Conservation (phyloP, 64 coral and sea anemone genomes). For the Cladopsammia gracilis region DNA sequence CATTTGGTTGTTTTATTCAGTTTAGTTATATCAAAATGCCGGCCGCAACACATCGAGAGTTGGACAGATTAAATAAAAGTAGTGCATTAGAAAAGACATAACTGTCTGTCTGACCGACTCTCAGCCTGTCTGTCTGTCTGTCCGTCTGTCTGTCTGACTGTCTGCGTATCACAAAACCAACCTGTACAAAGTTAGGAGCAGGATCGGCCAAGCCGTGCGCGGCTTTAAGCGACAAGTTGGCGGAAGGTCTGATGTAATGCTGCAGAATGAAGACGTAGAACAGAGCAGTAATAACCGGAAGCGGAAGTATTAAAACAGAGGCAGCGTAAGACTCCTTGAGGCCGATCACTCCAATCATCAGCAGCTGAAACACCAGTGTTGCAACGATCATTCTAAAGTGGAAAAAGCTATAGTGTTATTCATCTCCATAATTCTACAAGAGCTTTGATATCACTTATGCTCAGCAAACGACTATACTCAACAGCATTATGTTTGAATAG, state of each 20-base stretch:
- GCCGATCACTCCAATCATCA: conserved; percentile 86
- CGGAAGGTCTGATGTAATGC: conserved; percentile 31
- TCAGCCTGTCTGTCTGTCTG: no score
- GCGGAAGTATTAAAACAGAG: conserved; percentile 66
- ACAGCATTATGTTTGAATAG: no score
- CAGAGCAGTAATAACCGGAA: conserved; percentile 62
- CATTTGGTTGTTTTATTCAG: no score
- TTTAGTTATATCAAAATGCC: no score
- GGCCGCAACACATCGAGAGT: no score
- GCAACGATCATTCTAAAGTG: conserved; percentile 67
- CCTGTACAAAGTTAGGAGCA: conserved; percentile 31
- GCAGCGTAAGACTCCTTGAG: conserved; percentile 66
- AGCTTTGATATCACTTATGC: no score
- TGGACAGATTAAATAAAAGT: no score
- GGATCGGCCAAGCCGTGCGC: conserved; percentile 7
- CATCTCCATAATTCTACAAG: no score
- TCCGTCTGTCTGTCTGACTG: background rate
- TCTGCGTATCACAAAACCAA: background rate
- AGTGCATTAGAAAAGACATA: no score
- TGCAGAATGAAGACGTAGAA: conserved; percentile 75
- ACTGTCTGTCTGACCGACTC: no score
- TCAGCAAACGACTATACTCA: no score
- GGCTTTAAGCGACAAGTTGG: conserved; percentile 36
- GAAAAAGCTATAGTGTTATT: background rate
- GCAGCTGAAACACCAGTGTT: conserved; percentile 77